phyloP scores from a whole-genome alignment of 2,113 vertebrate genomes.

The Oceanites oceanicus region DNA sequence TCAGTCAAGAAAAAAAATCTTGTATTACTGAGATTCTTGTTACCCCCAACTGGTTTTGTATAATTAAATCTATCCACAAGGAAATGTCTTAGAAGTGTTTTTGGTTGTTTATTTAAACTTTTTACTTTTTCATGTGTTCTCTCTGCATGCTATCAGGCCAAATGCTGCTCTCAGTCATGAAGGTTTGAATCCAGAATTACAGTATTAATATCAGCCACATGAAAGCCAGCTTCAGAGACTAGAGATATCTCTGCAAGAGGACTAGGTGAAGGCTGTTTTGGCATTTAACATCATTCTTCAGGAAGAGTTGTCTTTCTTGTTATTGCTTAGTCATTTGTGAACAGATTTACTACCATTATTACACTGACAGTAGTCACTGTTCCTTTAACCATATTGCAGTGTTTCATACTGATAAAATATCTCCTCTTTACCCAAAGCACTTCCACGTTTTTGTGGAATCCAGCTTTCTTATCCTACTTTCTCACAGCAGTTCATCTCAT shows the following conservation, averaged over 20 bases:
- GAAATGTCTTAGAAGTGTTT: background rate
- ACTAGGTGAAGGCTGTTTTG: background rate
- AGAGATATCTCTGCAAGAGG: background rate
- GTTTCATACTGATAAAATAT: background rate
- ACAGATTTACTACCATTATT: background rate
- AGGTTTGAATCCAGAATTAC: background rate
- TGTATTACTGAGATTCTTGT: background rate
- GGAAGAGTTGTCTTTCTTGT: background rate
- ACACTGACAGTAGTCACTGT: background rate
- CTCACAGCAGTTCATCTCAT: background rate
- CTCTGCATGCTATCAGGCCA: background rate
- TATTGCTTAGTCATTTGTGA: background rate
- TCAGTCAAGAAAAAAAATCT: background rate
- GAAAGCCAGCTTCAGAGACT: background rate
- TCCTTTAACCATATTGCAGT: background rate
- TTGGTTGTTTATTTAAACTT: slow-evolving; percentile 1
- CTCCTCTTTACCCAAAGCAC: background rate
- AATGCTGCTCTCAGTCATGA: background rate
- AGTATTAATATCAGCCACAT: background rate
- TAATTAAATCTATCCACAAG: slow-evolving; percentile 27
- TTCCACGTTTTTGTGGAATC: background rate
- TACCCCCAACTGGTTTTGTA: background rate
- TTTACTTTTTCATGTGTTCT: background rate
- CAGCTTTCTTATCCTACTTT: background rate
- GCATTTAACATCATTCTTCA: background rate